Evolutionary conservation across 2,797 vertebrate species (phyloP).

Genomic region (Myiotriccus ornatus): DNA sequence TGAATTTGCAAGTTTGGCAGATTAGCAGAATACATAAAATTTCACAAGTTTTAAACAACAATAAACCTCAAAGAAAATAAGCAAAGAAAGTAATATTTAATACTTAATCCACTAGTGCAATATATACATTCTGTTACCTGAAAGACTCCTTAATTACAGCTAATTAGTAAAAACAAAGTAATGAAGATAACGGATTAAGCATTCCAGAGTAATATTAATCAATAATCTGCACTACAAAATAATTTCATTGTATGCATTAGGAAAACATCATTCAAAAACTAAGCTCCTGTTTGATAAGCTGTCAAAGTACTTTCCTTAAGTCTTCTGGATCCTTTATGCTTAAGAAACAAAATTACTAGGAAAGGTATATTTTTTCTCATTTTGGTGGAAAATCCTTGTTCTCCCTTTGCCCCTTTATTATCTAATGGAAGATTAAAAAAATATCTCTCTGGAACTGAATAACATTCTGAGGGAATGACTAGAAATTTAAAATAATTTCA

Average conservation of each 20-base stretch:
- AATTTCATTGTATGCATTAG: background rate
- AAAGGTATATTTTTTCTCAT: background rate
- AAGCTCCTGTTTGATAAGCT: slow-evolving; percentile 8
- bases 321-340: background rate
- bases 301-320: background rate
- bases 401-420: background rate
- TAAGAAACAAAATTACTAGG: background rate
- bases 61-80: slow-evolving; percentile 14
- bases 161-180: slow-evolving; percentile 21
- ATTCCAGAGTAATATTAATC: slow-evolving; percentile 24
- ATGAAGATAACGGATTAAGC: slow-evolving; percentile 27
- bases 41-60: slow-evolving; percentile 15
- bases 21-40: slow-evolving; percentile 23
- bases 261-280: slow-evolving; percentile 16
- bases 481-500: background rate
- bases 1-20: background rate
- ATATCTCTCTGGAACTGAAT: background rate
- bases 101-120: background rate
- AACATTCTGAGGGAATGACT: background rate
- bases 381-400: background rate
- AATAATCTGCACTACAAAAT: slow-evolving; percentile 14
- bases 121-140: background rate
- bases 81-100: background rate
- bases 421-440: background rate
- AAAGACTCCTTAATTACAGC: slow-evolving; percentile 27